Conservation (phyloP, 30 jellyfish, hydroid and myxozoan species). For the Hydractinia echinata region DNA sequence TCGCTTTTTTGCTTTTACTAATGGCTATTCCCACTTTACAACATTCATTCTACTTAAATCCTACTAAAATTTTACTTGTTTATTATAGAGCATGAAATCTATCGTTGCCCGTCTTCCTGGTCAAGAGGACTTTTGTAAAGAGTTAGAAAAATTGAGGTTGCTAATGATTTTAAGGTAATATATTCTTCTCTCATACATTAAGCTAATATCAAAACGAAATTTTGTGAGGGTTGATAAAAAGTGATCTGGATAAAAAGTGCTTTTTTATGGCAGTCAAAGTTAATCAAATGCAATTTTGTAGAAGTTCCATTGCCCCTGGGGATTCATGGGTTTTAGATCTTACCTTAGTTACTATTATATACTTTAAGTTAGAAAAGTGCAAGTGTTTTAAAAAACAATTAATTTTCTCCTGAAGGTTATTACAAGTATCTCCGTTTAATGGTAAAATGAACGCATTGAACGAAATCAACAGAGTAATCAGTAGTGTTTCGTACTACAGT, state of each 20-base stretch:
- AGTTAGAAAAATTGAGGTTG: conserved; percentile 75
- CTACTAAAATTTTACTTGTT: not conserved
- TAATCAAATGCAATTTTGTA: no score
- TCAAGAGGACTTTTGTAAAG: conserved; percentile 89
- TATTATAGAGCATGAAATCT: conserved; percentile 77
- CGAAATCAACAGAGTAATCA: conserved; percentile 91
- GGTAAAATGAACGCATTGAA: conserved; percentile 90
- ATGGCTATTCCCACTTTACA: no score
- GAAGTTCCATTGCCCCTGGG: no score
- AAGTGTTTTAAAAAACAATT: no score
- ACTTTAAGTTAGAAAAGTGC: no score
- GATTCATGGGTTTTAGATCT: no score
- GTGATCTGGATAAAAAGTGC: no score
- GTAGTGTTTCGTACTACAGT: conserved; percentile 90
- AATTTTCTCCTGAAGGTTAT: conserved; percentile 39
- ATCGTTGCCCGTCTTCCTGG: conserved; percentile 66
- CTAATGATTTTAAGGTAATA: conserved; percentile 83
- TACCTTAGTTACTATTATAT: no score
- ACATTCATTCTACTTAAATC: no score
- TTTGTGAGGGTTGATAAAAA: not conserved
- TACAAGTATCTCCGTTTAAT: conserved; percentile 96
- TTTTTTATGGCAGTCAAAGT: no score
- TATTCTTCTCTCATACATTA: not conserved
- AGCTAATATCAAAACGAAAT: not conserved
- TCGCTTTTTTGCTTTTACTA: no score